Percentiles rank a stretch among this genome's conserved stretches.
phyloP scores from a whole-genome alignment of 2,797 vertebrate species.

The Poeciliopsis gracilis region DNA sequence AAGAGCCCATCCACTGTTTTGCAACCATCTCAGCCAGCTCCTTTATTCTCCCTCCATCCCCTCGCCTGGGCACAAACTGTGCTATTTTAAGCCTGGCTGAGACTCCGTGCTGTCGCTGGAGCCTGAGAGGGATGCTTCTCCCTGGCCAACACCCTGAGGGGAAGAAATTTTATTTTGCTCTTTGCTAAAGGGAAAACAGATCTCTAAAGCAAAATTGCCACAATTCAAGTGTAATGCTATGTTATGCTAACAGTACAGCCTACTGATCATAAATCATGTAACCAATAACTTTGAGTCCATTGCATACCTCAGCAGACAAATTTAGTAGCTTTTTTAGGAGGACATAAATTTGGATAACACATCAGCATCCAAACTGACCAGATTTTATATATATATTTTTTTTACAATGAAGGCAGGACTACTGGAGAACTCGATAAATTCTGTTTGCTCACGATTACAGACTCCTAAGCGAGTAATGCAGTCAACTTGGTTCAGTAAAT shows the following conservation, averaged over 20 bases:
- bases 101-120: slow-evolving; percentile 48
- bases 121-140: slow-evolving; percentile 67
- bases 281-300: slow-evolving; percentile 2
- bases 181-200: slow-evolving; percentile 32
- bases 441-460: not conserved
- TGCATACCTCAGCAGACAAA: not conserved
- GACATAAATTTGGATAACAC: not conserved
- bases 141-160: slow-evolving; percentile 57
- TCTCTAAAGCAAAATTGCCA: slow-evolving; percentile 26
- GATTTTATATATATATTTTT: not conserved
- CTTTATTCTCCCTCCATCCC: slow-evolving; percentile 55
- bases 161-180: slow-evolving; percentile 37
- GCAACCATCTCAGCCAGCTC: slow-evolving; percentile 65
- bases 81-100: slow-evolving; percentile 76
- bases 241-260: not conserved
- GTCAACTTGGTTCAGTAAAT: not conserved
- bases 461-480: not conserved
- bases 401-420: not conserved
- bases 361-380: not conserved
- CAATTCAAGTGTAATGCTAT: not conserved
- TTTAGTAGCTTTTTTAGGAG: not conserved
- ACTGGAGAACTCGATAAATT: not conserved
- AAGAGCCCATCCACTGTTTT: slow-evolving; percentile 66
- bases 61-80: slow-evolving; percentile 59
- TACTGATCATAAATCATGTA: slow-evolving; percentile 1